phyloP scores from a whole-genome alignment of 2,888 invertebrate species.

The Gandaritis pyraliata region DNA sequence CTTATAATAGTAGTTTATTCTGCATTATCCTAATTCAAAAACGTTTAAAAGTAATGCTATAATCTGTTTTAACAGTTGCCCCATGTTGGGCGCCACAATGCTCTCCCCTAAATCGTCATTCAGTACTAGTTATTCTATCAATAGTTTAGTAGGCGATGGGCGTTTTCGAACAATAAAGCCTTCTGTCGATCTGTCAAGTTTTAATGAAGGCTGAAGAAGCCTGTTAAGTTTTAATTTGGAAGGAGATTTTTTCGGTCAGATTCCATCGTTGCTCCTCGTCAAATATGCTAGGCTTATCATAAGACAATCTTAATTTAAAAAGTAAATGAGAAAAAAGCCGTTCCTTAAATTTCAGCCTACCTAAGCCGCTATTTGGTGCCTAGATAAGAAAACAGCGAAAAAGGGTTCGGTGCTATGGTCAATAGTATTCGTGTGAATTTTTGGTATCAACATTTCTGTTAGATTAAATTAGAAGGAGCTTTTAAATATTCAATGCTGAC shows the following conservation, averaged over 20 bases:
- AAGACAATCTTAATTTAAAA: conserved; percentile 2
- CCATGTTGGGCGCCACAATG: conserved; percentile 10
- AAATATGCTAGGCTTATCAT: conserved; percentile 8
- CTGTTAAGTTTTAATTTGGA: conserved; percentile 16
- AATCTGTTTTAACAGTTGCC: background rate
- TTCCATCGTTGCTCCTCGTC: background rate
- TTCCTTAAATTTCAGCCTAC: background rate
- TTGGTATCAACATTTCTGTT: background rate
- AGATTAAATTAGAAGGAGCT: background rate
- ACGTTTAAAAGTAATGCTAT: too few species aligned
- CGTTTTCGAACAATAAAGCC: conserved; percentile 45
- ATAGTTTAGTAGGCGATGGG: conserved; percentile 18
- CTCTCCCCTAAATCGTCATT: background rate
- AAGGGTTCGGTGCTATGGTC: too few species aligned
- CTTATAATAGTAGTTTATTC: background rate
- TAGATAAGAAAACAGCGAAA: background rate
- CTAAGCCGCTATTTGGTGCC: background rate
- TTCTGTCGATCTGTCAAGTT: conserved; percentile 53
- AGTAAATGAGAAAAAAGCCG: conserved; percentile 10
- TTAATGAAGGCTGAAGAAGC: conserved; percentile 49
- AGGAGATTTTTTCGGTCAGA: background rate
- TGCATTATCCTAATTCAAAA: too few species aligned
- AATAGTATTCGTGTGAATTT: background rate
- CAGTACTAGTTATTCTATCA: background rate
- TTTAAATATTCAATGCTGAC: background rate